Evolutionary conservation across 2,888 invertebrate genomes (phyloP), one percentile per base, ranked within the genome.

Genomic region (Cremastobaeus sp.): DNA sequence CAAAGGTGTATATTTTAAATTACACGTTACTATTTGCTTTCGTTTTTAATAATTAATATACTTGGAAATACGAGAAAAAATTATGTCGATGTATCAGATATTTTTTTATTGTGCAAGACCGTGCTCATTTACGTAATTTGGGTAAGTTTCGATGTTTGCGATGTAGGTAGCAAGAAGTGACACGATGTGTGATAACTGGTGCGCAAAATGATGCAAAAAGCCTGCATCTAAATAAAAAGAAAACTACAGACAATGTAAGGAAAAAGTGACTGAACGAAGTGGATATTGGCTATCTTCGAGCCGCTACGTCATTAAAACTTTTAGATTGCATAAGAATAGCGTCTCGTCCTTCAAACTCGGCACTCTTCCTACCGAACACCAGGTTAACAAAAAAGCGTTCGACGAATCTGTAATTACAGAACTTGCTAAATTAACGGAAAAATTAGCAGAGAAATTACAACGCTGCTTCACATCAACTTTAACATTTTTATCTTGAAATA

Each of bases 241-340:
- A 65, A 74, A 70, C 64, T 72, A 62, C 70, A 59, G 64, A 21
- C 73, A 60, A 50, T 48, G 57, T 57, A 66, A 62, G 54, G 54
- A 70, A 81, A 80, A 83, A 82, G 81, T 82, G 83, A 84, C 79
- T 80, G 82, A 83, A 85, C 80, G 81, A 81, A 83, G 83, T 83
- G 82, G 84, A 85, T 85, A 86, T 86, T 85, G 84, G 83, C 83
- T 78, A 82, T 82, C 79, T 81, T 78, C 77, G 77, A 78, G 81
- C 78, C 77, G 81, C 80, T 78, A 81, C 82, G 82, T 85, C 85
- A 85, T 86, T 86, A 86, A 86, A 86, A 86, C 86, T 86, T 85
- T 84, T 85, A 85, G 80, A 85, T 86, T 85, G 85, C 84, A 82
- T 82, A 86, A 86, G 84, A 85, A 84, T 85, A 76, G 83, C 79